Evolutionary conservation across 2,113 vertebrate genomes (phyloP).

Genomic region (Hypanus sabinus): DNA sequence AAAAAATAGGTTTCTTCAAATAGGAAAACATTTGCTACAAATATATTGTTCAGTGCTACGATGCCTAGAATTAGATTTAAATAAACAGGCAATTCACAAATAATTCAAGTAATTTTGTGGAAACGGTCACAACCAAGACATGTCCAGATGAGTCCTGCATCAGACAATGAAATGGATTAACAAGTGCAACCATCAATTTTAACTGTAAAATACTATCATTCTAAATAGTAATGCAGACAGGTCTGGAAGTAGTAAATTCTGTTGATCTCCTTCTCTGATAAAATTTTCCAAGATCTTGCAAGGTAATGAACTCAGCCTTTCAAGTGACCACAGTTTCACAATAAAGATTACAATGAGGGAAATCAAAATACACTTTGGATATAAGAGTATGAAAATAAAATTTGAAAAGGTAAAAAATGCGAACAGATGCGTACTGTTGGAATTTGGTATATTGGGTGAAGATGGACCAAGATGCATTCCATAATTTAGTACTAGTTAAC

Average conservation of each 20-base stretch:
- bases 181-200: not conserved
- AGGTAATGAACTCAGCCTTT: not conserved
- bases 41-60: not conserved
- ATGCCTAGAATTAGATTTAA: not conserved
- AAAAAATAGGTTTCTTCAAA: not conserved
- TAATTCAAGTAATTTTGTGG: not conserved
- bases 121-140: not conserved
- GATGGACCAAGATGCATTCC: not conserved
- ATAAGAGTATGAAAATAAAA: not conserved
- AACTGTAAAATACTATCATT: not conserved
- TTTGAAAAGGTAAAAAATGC: not conserved
- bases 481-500: not conserved
- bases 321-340: not conserved
- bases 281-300: not conserved
- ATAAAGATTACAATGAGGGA: not conserved
- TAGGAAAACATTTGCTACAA: not conserved
- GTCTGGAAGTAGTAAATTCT: not conserved
- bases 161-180: not conserved
- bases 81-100: not conserved
- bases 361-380: not conserved
- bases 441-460: not conserved
- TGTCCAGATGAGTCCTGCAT: not conserved
- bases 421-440: not conserved
- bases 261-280: not conserved
- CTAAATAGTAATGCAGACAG: not conserved